Evolutionary conservation across 2,113 vertebrate species (phyloP).

Genomic region (Eulemur macaco): DNA sequence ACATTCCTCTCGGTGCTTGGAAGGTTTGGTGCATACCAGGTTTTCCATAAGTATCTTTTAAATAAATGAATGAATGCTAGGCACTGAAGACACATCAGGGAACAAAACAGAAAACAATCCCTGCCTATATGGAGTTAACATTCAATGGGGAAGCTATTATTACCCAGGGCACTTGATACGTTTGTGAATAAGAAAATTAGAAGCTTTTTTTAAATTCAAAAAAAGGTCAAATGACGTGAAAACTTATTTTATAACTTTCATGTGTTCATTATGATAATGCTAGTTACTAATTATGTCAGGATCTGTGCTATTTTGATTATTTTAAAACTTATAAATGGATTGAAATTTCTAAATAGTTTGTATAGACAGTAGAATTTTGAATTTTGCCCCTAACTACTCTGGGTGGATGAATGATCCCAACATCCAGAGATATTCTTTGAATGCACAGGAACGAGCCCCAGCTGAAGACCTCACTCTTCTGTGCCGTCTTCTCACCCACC

Average conservation of each 20-base stretch:
- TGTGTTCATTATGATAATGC: background rate
- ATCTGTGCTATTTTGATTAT: background rate
- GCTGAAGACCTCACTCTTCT: fast-evolving
- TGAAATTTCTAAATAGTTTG: background rate
- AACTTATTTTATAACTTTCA: background rate
- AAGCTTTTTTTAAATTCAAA: too few relatives aligned
- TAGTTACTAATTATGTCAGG: background rate
- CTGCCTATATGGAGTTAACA: background rate
- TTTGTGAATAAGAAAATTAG: background rate
- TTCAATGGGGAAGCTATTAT: background rate
- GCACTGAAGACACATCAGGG: background rate
- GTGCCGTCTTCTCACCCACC: background rate
- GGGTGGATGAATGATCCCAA: background rate
- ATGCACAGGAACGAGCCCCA: too few relatives aligned
- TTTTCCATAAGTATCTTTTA: background rate
- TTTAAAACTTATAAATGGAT: background rate
- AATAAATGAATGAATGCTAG: background rate
- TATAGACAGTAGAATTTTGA: background rate
- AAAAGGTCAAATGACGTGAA: background rate
- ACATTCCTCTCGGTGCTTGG: background rate
- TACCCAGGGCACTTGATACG: background rate
- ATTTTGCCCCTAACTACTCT: background rate
- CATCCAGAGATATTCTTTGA: background rate
- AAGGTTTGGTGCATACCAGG: background rate
- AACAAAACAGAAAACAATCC: background rate